A percentile compares a stretch with the other conserved stretches of the same genome.
Conservation (phyloP, 2,888 invertebrate species). For the Xylocampa areola region DNA sequence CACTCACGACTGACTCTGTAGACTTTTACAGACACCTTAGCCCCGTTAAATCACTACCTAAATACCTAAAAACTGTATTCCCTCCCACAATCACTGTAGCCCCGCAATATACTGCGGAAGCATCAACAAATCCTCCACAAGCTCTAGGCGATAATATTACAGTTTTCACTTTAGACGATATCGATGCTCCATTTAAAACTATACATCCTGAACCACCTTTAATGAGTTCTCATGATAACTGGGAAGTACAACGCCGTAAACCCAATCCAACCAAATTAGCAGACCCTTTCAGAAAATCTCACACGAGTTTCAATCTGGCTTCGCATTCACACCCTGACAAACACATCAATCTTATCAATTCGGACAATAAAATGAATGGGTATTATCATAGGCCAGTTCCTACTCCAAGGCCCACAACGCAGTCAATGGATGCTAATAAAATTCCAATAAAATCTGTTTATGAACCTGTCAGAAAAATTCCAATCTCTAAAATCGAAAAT, state of each 20-base stretch:
- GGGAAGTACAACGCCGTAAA: conserved; percentile 40
- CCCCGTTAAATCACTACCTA: conserved; percentile 71
- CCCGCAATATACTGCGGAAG: conserved; percentile 27
- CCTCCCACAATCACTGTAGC: conserved; percentile 40
- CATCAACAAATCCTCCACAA: conserved; percentile 32
- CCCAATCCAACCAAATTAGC: conserved; percentile 19
- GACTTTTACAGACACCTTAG: conserved; percentile 71
- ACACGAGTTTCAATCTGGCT: conserved; percentile 41
- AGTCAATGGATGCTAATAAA: conserved; percentile 52
- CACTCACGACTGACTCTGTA: conserved; percentile 68
- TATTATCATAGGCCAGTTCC: conserved; percentile 47
- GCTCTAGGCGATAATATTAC: conserved; percentile 69
- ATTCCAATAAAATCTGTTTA: conserved; percentile 54
- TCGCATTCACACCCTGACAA: conserved; percentile 51
- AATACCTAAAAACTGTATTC: conserved; percentile 66
- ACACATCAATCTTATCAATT: conserved; percentile 57
- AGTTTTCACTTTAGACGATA: conserved; percentile 69
- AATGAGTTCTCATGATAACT: conserved; percentile 48
- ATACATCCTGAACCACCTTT: conserved; percentile 65
- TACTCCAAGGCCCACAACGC: conserved; percentile 35
- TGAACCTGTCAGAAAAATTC: conserved; percentile 64
- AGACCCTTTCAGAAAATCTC: conserved; percentile 44
- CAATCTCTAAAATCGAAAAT: conserved; percentile 66
- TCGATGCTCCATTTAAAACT: conserved; percentile 67
- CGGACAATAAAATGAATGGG: conserved; percentile 63